These are phyloP conservation scores for Gerris buenoi DNA, from an alignment of 1,140 invertebrate genomes.

Conservation along the genomic window DNA sequence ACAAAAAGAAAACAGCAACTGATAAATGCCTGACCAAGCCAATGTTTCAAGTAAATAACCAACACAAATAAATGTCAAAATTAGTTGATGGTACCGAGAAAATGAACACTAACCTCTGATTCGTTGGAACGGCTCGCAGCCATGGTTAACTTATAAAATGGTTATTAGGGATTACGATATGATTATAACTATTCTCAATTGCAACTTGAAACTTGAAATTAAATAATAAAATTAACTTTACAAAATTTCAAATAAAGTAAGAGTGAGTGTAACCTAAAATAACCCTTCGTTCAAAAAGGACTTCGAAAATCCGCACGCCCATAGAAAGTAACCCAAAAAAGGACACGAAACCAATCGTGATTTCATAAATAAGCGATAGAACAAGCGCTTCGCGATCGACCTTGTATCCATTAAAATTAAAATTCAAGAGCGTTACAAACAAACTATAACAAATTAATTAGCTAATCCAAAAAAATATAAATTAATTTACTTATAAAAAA, in stretches of 20 bases:
- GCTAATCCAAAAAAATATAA: not conserved
- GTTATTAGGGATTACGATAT: not conserved
- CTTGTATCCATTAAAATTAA: not conserved
- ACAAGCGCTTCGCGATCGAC: not conserved
- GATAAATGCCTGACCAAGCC: too few relatives aligned
- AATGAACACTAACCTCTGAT: not conserved
- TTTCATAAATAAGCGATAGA: not conserved
- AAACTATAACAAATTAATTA: not conserved
- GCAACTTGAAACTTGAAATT: not conserved
- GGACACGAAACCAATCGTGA: not conserved
- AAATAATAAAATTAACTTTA: not conserved
- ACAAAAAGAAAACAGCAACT: too few relatives aligned
- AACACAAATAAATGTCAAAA: too few relatives aligned
- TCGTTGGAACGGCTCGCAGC: not conserved
- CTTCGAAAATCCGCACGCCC: not conserved
- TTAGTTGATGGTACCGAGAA: too few relatives aligned
- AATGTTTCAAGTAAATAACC: too few relatives aligned
- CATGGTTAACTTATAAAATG: not conserved
- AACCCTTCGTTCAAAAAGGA: not conserved
- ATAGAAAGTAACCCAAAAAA: not conserved
- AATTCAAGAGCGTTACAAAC: not conserved
- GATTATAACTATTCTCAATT: not conserved
- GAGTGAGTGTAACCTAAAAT: not conserved
- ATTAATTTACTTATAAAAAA: not conserved
- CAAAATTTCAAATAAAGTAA: not conserved